These are phyloP conservation scores for Seladonia tumulorum DNA, from an alignment of 2,888 invertebrate species.

Conservation along the genomic window DNA sequence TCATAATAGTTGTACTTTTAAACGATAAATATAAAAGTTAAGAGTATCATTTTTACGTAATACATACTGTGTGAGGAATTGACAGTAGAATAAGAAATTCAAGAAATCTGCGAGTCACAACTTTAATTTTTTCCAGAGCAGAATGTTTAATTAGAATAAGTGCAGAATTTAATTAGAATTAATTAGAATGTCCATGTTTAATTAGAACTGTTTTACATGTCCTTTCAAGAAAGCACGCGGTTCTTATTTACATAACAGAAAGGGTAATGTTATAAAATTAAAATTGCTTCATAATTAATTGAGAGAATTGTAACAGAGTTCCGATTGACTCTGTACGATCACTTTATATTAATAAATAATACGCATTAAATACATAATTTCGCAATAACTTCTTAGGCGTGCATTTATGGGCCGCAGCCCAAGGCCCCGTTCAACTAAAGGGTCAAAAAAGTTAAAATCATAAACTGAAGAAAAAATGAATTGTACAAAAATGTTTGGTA, in stretches of 20 bases:
- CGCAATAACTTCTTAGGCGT: too few relatives aligned
- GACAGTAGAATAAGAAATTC: background rate
- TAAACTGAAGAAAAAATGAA: too few relatives aligned
- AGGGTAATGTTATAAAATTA: background rate
- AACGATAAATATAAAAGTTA: background rate
- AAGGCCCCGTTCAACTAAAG: too few relatives aligned
- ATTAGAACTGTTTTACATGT: background rate
- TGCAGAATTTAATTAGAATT: background rate
- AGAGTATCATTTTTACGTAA: background rate
- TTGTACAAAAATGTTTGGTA: too few relatives aligned
- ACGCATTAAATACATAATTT: too few relatives aligned
- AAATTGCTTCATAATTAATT: background rate
- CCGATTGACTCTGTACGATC: background rate
- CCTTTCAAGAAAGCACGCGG: background rate
- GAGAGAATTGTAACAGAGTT: background rate
- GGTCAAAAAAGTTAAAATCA: too few relatives aligned
- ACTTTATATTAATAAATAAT: too few relatives aligned
- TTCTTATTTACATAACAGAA: background rate
- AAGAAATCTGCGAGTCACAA: background rate
- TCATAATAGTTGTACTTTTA: background rate
- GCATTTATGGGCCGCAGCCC: too few relatives aligned
- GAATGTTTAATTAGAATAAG: background rate
- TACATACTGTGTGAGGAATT: background rate
- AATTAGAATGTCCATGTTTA: background rate
- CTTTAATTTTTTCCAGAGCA: background rate